Evolutionary conservation across 2,888 invertebrate species (phyloP).

Genomic region (Eupithecia vulgata): DNA sequence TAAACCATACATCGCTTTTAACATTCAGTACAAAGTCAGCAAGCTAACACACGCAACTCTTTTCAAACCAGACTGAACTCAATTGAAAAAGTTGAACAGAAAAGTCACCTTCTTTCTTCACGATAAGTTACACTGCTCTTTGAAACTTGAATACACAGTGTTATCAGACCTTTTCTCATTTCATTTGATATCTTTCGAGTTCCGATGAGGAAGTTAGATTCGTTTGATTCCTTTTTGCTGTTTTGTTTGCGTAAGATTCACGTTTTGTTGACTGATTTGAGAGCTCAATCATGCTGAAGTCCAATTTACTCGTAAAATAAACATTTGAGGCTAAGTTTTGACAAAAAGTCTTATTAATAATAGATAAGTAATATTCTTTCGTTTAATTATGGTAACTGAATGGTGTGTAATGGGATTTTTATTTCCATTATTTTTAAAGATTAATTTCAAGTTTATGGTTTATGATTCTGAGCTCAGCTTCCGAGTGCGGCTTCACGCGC

Average conservation of each 20-base stretch:
- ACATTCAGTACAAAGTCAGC: neutral
- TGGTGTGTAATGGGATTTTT: no score
- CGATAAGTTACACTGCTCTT: conserved; percentile 7
- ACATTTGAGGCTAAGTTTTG: neutral
- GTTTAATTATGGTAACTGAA: no score
- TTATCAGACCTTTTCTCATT: conserved; percentile 13
- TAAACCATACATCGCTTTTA: neutral
- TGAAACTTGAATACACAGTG: conserved; percentile 19
- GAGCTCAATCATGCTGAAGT: conserved; percentile 10
- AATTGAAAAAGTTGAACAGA: conserved; percentile 16
- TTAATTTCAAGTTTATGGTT: no score
- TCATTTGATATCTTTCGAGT: conserved; percentile 14
- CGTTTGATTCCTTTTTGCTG: conserved; percentile 7
- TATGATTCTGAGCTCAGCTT: no score
- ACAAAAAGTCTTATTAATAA: neutral
- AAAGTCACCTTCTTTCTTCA: conserved; percentile 1
- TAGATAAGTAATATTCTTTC: no score
- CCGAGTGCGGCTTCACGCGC: no score
- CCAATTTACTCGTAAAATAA: neutral
- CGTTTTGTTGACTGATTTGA: conserved; percentile 2
- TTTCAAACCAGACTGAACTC: conserved; percentile 9
- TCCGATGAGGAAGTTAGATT: conserved; percentile 12
- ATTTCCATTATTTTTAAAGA: no score
- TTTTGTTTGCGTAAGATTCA: neutral
- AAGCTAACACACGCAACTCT: neutral